Base-by-base conservation (phyloP, 2,797 vertebrate genomes). In the Amniataba percoides region DNA sequence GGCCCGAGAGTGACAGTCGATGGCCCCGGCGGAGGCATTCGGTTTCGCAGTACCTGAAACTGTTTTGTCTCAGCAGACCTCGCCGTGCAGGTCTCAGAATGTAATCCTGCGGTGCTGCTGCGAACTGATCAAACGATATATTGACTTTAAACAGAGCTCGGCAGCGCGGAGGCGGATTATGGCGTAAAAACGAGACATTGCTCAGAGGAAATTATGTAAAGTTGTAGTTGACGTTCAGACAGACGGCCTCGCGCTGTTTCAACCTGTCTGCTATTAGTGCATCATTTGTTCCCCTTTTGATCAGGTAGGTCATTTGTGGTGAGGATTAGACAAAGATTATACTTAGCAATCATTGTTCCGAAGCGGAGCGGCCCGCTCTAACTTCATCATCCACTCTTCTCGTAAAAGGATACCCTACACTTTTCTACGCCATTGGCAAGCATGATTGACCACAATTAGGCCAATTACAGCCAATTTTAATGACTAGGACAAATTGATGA, bases 401-500 rank as follows among this genome's bases (percentile, higher is more conserved):
- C 60, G 92, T 91, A 92, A 93, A 90, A 59, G 57, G 89, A 94
- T 88, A 94, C 87, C 83, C 88, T 80, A 9, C 86, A 92, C 87
- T 92, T 93, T 91, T 94, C 91, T 74, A 90, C 91, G 68, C 88
- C 83, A 78, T 78, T 91, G 90, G 81, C 70, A 84, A 85, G 62
- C 84, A 84, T 91, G 90, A 94, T 89, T 92, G 92, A 90, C 89
- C 85, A 60, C 90, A 93, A 92, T 93, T 92, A 91, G 87, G 81
- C 81, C 90, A 92, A 92, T 93, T 92, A 89, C 82, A 88, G 89
- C 48, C 86, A 80, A 74, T 89, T 90, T 88, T 90, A 93, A 94
- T 90, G 83, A 88, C 74, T 74, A 65, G 69, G 89, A 93, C 92
- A 93, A 93, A 93, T 93, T 93, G 92, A 93, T 81, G 90, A 93